Evolutionary conservation across 2,888 invertebrate genomes (phyloP).

Genomic region (Cryptus armator): DNA sequence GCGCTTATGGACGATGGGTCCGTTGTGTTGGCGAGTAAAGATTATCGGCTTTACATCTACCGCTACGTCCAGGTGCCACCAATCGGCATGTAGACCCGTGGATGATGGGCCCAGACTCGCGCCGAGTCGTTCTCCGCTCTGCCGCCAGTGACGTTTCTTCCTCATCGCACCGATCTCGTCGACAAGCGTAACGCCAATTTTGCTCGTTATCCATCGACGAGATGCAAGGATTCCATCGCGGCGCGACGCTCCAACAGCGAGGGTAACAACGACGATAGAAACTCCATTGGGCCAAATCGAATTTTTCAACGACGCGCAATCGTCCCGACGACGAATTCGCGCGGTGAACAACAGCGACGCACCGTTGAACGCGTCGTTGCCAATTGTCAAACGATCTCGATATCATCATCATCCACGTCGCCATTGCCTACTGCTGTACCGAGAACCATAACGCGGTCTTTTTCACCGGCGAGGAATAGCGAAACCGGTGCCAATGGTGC

Average conservation of each 20-base stretch:
- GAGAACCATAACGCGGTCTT: slow-evolving; percentile 1
- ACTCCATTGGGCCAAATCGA: not conserved
- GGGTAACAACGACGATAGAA: slow-evolving; percentile 4
- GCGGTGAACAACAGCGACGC: not conserved
- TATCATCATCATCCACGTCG: slow-evolving; percentile 9
- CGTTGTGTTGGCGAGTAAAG: slow-evolving; percentile 99
- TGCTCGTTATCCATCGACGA: slow-evolving; percentile 42
- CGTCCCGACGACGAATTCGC: not conserved
- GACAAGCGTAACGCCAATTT: slow-evolving; percentile 49
- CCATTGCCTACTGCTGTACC: not conserved
- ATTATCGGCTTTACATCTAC: slow-evolving; percentile 99
- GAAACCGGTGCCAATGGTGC: not conserved
- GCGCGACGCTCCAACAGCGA: not conserved
- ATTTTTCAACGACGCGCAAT: slow-evolving; percentile 7
- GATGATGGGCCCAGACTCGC: slow-evolving; percentile 69
- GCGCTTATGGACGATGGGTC: slow-evolving; percentile 99
- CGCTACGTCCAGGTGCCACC: slow-evolving; percentile 98
- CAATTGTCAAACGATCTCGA: slow-evolving; percentile 6
- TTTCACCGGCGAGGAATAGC: slow-evolving; percentile 16
- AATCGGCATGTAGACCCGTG: slow-evolving; percentile 89
- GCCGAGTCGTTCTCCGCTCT: slow-evolving; percentile 50
- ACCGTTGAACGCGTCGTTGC: slow-evolving; percentile 10
- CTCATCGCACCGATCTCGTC: slow-evolving; percentile 52
- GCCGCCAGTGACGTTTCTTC: slow-evolving; percentile 46
- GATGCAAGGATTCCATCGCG: not conserved